Conservation (phyloP, 2,113 vertebrate species). For the Fulica atra region DNA sequence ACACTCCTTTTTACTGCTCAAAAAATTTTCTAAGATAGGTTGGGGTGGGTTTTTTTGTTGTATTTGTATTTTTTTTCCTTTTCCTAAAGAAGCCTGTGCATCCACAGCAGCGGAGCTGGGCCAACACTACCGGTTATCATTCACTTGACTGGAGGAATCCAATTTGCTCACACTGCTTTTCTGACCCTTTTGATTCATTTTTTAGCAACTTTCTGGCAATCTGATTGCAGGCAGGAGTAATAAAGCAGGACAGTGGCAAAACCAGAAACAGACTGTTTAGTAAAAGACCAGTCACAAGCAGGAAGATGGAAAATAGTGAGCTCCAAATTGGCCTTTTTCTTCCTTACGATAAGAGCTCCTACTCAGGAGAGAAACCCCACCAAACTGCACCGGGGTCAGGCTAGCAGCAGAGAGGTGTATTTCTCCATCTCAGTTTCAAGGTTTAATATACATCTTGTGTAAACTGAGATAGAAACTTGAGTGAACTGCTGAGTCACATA, state of each 20-base stretch:
- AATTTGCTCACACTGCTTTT: neutral
- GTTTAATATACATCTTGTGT: neutral
- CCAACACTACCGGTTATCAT: neutral
- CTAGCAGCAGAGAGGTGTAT: neutral
- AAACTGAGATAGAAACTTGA: neutral
- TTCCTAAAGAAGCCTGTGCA: neutral
- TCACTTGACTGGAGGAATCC: neutral
- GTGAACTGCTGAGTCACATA: neutral
- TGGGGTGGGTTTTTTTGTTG: neutral
- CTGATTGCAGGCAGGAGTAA: neutral
- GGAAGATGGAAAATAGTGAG: neutral
- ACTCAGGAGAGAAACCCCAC: neutral
- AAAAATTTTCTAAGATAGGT: neutral
- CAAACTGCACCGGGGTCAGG: neutral
- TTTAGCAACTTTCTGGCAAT: neutral
- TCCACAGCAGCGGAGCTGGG: neutral
- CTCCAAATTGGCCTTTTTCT: neutral
- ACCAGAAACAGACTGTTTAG: neutral
- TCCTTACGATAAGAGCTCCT: neutral
- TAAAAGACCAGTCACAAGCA: neutral
- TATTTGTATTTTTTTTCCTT: neutral
- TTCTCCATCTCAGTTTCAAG: neutral
- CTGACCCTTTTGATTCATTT: neutral
- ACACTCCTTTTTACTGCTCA: neutral
- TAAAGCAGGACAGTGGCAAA: neutral